Evolutionary conservation across 2,888 invertebrate genomes (phyloP).

Genomic region (Rhagonycha lutea): DNA sequence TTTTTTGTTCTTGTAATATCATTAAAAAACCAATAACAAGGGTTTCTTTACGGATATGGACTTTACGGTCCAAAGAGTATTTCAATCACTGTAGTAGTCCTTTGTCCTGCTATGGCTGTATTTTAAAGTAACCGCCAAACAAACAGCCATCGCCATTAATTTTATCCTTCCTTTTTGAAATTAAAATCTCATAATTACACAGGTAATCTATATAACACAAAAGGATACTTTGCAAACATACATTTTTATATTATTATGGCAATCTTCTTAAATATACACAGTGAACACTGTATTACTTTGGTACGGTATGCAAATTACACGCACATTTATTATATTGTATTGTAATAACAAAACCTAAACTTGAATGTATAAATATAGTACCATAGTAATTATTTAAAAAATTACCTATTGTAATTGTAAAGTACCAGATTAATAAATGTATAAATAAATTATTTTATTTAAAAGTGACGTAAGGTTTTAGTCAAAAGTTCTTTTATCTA

Average conservation of each 20-base stretch:
- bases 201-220: background rate
- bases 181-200: background rate
- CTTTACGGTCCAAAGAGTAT: conserved; percentile 37
- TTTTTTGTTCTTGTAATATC: conserved; percentile 19
- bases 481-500: too few relatives aligned
- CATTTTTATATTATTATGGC: too few relatives aligned
- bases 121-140: conserved; percentile 16
- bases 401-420: background rate
- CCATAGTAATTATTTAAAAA: background rate
- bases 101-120: conserved; percentile 32
- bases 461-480: too few relatives aligned
- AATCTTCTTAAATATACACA: background rate
- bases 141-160: background rate
- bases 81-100: conserved; percentile 38
- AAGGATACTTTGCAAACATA: background rate
- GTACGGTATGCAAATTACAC: background rate
- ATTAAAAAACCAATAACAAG: conserved; percentile 18
- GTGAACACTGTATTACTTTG: background rate
- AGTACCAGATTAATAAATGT: background rate
- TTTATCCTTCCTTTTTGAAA: background rate
- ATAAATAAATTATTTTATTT: background rate
- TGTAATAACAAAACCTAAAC: background rate
- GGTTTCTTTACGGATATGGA: conserved; percentile 31
- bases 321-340: background rate
- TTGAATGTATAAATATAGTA: background rate